Evolutionary conservation across 2,888 invertebrate species (phyloP).

Genomic region (Rhabditoides inermis): DNA sequence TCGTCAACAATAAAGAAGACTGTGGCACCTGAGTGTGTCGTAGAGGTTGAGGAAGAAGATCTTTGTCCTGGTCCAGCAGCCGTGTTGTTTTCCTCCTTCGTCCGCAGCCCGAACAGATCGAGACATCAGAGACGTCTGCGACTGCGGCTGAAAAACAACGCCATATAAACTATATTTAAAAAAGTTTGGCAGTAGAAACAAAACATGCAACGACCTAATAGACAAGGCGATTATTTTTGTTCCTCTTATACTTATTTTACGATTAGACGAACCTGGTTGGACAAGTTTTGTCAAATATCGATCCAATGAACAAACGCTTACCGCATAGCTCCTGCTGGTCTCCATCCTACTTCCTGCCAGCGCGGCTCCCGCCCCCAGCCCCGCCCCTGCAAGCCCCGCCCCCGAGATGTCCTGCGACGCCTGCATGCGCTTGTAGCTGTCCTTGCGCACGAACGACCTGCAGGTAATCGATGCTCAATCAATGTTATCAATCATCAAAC

Average conservation of each 20-base stretch:
- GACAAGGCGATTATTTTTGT: neutral
- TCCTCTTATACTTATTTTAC: no score
- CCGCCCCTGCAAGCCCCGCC: neutral
- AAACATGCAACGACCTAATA: neutral
- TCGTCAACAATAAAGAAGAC: no score
- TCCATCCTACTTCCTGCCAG: slow-evolving; percentile 7
- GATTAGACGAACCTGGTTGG: no score
- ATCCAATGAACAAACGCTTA: slow-evolving; percentile 7
- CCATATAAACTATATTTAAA: neutral
- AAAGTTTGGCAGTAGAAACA: neutral
- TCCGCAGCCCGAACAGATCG: slow-evolving; percentile 13
- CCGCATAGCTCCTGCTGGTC: slow-evolving; percentile 16
- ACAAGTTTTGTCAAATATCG: no score
- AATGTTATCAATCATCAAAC: no score
- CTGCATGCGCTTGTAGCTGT: slow-evolving; percentile 48
- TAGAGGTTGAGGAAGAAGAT: slow-evolving; percentile 14
- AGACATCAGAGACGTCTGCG: slow-evolving; percentile 27
- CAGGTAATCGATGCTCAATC: no score
- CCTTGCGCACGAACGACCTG: slow-evolving; percentile 45
- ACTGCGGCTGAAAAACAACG: slow-evolving; percentile 20
- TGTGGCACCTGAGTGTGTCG: slow-evolving; percentile 22
- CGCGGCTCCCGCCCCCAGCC: neutral
- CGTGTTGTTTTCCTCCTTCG: slow-evolving; percentile 8
- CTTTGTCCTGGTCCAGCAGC: slow-evolving; percentile 18
- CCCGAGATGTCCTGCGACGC: slow-evolving; percentile 35